phyloP scores from a whole-genome alignment of 2,797 vertebrate genomes.

The Spondyliosoma cantharus region DNA sequence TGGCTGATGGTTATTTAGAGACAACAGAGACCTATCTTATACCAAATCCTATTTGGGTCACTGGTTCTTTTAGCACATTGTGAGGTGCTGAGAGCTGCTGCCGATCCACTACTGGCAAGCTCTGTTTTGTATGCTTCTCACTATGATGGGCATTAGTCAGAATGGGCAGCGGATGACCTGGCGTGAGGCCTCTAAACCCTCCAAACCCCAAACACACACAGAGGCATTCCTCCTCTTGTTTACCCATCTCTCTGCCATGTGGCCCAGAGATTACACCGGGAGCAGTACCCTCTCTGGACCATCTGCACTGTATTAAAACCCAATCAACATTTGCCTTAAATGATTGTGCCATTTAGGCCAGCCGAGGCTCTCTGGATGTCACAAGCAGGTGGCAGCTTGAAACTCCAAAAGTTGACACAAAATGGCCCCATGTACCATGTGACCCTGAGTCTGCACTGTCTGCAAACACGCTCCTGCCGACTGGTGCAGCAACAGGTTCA shows the following conservation, averaged over 20 bases:
- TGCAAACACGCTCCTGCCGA: not conserved
- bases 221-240: slow-evolving; percentile 13
- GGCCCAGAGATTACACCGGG: slow-evolving; percentile 67
- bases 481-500: not conserved
- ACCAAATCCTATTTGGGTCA: slow-evolving; percentile 24
- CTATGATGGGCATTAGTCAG: slow-evolving; percentile 61
- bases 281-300: slow-evolving; percentile 56
- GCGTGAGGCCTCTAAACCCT: slow-evolving; percentile 50
- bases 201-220: slow-evolving; percentile 16
- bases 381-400: slow-evolving; percentile 24
- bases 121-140: slow-evolving; percentile 59
- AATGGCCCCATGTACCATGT: not conserved
- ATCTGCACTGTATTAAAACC: slow-evolving; percentile 73
- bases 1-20: not conserved
- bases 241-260: slow-evolving; percentile 50
- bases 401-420: slow-evolving; percentile 4
- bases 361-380: slow-evolving; percentile 21
- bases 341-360: slow-evolving; percentile 56
- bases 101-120: slow-evolving; percentile 51
- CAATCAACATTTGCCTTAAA: slow-evolving; percentile 63
- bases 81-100: slow-evolving; percentile 8
- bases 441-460: not conserved
- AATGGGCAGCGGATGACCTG: slow-evolving; percentile 40
- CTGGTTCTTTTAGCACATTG: not conserved
- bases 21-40: not conserved